Conservation (phyloP, 2,797 vertebrate genomes). For the Parauchenoglanis punctatus region DNA sequence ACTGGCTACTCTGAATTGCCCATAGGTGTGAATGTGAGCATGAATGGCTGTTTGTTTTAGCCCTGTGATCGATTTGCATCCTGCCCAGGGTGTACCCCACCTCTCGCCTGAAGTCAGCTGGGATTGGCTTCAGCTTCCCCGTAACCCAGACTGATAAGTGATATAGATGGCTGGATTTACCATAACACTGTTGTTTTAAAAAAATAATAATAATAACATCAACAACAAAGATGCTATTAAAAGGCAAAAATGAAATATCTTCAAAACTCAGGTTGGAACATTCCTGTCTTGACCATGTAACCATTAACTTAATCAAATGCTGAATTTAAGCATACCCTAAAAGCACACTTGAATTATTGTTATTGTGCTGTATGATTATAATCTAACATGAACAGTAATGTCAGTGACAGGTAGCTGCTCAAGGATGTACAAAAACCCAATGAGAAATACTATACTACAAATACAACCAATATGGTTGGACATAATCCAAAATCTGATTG, state of each 20-base stretch:
- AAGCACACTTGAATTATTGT: not conserved
- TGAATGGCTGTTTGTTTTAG: too few relatives aligned
- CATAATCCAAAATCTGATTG: constrained; percentile 28
- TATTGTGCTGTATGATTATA: not conserved
- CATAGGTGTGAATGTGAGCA: too few relatives aligned
- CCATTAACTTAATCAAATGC: not conserved
- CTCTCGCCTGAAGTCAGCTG: too few relatives aligned
- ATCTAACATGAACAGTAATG: not conserved
- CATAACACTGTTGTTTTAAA: not conserved
- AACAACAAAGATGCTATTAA: not conserved
- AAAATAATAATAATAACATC: too few relatives aligned
- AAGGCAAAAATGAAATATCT: not conserved
- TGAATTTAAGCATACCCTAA: constrained; percentile 14
- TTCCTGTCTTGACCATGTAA: not conserved
- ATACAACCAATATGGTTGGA: constrained; percentile 30
- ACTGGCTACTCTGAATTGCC: too few relatives aligned
- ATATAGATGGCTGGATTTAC: too few relatives aligned
- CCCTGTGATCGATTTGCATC: too few relatives aligned
- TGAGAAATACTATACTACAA: constrained; percentile 15
- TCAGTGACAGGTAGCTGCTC: constrained; percentile 19
- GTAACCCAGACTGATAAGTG: too few relatives aligned
- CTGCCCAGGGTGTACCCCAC: too few relatives aligned
- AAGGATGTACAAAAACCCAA: constrained; percentile 3
- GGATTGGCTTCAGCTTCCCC: too few relatives aligned
- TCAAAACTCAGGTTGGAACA: not conserved